Conservation (phyloP, 2,113 vertebrate species). For the Saccopteryx bilineata region DNA sequence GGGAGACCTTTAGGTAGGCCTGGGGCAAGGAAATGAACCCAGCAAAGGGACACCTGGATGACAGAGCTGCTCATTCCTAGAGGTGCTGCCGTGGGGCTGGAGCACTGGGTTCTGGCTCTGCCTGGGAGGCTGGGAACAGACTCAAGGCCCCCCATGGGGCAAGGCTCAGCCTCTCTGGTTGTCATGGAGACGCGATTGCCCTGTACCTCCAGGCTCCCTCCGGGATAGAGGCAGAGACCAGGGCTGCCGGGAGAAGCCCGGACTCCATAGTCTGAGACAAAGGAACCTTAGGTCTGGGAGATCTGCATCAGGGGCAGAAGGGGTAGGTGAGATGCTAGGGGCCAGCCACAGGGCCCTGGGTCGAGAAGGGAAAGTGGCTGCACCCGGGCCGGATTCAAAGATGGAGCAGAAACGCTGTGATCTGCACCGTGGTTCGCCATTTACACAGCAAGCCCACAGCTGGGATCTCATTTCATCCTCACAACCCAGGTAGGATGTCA, state of each 20-base stretch:
- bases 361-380: neutral
- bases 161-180: constrained; percentile 61
- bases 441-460: neutral
- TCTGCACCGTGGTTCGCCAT: neutral
- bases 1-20: neutral
- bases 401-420: neutral
- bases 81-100: fast-evolving
- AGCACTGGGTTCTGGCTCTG: neutral
- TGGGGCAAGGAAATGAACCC: neutral
- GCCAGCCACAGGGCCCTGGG: neutral
- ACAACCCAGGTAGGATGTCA: neutral
- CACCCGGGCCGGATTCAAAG: neutral
- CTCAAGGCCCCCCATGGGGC: neutral
- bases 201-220: constrained; percentile 59
- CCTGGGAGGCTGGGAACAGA: constrained; percentile 26
- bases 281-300: neutral
- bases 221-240: neutral
- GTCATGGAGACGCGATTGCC: constrained; percentile 60
- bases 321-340: neutral
- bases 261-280: constrained; percentile 57
- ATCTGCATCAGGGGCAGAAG: neutral
- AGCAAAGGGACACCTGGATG: neutral
- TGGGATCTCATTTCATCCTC: neutral
- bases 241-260: neutral
- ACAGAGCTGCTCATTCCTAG: neutral